phyloP scores from a whole-genome alignment of 2,888 invertebrate genomes.

The Graphium colonna region DNA sequence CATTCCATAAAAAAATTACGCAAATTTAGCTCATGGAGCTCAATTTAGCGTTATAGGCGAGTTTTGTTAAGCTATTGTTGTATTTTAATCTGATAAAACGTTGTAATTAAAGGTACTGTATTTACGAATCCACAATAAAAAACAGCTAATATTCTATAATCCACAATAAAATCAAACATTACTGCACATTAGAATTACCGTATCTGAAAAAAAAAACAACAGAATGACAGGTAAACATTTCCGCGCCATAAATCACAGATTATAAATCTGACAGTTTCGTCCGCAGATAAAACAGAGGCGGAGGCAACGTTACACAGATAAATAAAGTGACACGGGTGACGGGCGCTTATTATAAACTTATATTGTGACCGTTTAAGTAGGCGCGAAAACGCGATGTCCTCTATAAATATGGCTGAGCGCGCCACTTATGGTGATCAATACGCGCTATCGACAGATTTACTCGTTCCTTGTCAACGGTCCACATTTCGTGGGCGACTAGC shows the following conservation, averaged over 20 bases:
- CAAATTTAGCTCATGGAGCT: too few relatives aligned
- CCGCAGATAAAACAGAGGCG: not conserved
- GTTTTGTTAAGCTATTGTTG: too few relatives aligned
- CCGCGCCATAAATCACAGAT: not conserved
- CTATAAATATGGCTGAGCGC: constrained; percentile 20
- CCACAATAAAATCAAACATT: too few relatives aligned
- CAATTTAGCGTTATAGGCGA: too few relatives aligned
- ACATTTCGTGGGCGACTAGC: constrained; percentile 7
- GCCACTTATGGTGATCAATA: constrained; percentile 22
- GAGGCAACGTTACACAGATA: not conserved
- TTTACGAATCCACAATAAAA: too few relatives aligned
- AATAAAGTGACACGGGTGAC: not conserved
- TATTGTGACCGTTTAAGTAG: constrained; percentile 8
- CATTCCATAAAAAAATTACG: too few relatives aligned
- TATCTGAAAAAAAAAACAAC: not conserved
- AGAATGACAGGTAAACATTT: not conserved
- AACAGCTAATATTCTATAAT: too few relatives aligned
- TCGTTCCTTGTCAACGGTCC: constrained; percentile 16
- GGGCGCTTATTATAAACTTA: constrained; percentile 11
- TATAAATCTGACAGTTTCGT: not conserved
- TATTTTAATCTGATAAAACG: too few relatives aligned
- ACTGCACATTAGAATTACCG: not conserved
- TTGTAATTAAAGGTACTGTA: too few relatives aligned
- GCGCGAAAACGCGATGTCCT: constrained; percentile 19
- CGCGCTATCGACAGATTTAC: constrained; percentile 17